Evolutionary conservation across 2,113 vertebrate species (phyloP).

Genomic region (Thunnus thynnus): DNA sequence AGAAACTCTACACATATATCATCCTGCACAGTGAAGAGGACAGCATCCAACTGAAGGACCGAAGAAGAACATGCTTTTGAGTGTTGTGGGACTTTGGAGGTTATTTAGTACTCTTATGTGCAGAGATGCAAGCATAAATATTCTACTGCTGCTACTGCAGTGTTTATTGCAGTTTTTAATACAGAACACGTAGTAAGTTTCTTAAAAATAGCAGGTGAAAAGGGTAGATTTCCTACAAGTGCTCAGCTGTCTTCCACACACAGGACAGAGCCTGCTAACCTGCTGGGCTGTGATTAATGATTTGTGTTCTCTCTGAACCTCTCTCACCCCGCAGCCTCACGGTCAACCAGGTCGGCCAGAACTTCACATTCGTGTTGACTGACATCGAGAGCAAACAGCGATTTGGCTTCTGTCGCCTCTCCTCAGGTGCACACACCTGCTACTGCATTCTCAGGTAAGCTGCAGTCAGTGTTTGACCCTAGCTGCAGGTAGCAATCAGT

Average conservation of each 20-base stretch:
- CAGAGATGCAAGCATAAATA: no score
- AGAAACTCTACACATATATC: no score
- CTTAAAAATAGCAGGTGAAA: not conserved
- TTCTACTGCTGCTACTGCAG: no score
- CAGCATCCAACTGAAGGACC: no score
- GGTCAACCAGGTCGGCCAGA: conserved; percentile 94
- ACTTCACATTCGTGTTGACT: conserved; percentile 98
- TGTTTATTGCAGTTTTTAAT: no score
- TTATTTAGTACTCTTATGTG: no score
- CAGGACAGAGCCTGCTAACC: not conserved
- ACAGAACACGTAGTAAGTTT: not conserved
- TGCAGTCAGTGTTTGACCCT: not conserved
- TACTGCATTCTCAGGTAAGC: conserved; percentile 87
- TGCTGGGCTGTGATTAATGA: not conserved
- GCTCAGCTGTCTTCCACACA: not conserved
- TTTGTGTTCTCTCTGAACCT: not conserved
- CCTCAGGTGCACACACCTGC: conserved; percentile 95
- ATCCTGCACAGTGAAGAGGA: no score
- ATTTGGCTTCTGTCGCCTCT: conserved; percentile 98
- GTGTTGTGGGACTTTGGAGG: no score
- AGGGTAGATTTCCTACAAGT: not conserved
- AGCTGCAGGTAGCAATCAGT: no score
- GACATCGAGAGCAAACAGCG: conserved; percentile 99
- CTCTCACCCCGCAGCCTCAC: conserved; percentile 85
- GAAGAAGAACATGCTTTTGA: no score